Base-by-base conservation (phyloP, 1,140 invertebrate species). In the Trichonephila inaurata region DNA sequence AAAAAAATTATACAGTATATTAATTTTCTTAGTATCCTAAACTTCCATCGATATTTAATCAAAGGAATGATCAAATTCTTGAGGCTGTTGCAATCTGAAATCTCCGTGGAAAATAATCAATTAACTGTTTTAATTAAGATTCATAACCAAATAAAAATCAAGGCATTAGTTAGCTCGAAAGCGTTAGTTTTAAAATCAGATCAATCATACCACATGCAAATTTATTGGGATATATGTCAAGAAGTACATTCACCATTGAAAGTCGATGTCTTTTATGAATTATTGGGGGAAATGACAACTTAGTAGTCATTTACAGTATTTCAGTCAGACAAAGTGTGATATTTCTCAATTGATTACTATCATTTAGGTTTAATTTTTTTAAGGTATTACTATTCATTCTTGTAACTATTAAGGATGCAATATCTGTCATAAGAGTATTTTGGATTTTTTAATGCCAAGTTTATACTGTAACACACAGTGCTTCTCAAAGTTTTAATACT, bases 41-140 rank as follows among this genome's bases (percentile, higher is more conserved):
- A 33, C 44, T 3, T 5, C 0, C 8, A 51, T 51, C 6, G 44
- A 51, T 51, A 8, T 51, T 51, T 51, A 51, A 51, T 51, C 44
- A 51, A 6, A 4, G 7, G 44, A 51, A 51, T 51, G 8, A 51
- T 51, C 6, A 51, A 51, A 51, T 8, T 51, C 5, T 51, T 51
- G 44, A 51, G 0, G 5, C 5, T 51, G 6, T 51, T 6, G 5
- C 44, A 51, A 10, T 51, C 44, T 51, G 5, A 51, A 51, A 51
- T 8, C 44, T 8, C 44, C 8, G 0, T 8, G 44, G 21, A 69
- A 69, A 24, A n/a, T n/a, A 66, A 69, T 69, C 66, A 69, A 69
- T 69, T 24, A 69, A 14, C n/a, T 24, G 21, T 69, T 69, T 69
- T 69, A 69, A 69, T 69, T 69, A 69, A 69, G 66, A n/a, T 69